A percentile compares a stretch with the other conserved stretches of the same genome.
These are phyloP conservation scores for Esox masquinongy DNA, from an alignment of 2,797 vertebrate species.

Conservation along the genomic window DNA sequence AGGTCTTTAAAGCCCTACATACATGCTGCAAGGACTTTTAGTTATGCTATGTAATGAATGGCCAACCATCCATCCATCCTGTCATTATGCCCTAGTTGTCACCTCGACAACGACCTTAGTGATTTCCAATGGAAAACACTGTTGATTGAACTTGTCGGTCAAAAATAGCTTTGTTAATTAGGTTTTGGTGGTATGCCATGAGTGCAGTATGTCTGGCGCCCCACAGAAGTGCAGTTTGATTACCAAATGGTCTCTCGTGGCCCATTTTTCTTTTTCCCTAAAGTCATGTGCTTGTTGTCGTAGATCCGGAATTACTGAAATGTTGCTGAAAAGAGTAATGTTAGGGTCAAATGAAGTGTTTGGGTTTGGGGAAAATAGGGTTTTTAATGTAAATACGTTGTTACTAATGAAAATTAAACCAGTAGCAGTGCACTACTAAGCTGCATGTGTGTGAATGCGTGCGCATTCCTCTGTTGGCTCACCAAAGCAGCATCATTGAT, in stretches of 20 bases:
- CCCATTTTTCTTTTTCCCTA: background rate
- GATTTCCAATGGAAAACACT: conserved; percentile 44
- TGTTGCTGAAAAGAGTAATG: background rate
- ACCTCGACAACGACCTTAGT: conserved; percentile 4
- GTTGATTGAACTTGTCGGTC: conserved; percentile 34
- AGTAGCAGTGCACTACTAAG: too few relatives aligned
- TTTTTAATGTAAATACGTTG: too few relatives aligned
- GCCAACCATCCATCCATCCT: background rate
- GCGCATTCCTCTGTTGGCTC: too few relatives aligned
- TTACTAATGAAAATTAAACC: too few relatives aligned
- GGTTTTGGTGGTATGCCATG: conserved; percentile 17
- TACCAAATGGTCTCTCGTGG: background rate
- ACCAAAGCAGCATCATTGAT: background rate
- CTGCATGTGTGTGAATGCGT: too few relatives aligned
- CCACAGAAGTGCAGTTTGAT: background rate
- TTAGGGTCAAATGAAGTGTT: too few relatives aligned
- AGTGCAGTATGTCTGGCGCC: background rate
- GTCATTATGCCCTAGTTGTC: background rate
- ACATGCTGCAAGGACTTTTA: background rate
- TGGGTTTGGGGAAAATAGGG: too few relatives aligned
- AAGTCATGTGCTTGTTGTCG: background rate
- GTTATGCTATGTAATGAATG: background rate
- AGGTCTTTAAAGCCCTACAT: background rate
- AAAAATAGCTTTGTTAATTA: conserved; percentile 20
- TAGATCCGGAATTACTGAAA: background rate